Base-by-base conservation (phyloP, 2,113 vertebrate species). In the Damaliscus lunatus region DNA sequence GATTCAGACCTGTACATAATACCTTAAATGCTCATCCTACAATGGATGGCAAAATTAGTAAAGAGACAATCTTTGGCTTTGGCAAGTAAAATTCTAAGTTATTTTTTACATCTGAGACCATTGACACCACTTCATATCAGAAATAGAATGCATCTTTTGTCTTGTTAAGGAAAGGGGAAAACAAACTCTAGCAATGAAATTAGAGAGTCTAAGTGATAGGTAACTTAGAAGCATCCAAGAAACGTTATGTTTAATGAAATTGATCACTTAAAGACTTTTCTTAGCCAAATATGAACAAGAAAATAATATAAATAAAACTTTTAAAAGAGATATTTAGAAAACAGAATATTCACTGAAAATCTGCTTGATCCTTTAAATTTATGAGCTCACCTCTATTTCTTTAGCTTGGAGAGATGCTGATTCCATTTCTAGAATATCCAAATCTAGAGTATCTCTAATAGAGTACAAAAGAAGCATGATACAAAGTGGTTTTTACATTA, bases 221-320 rank as follows among this genome's bases (percentile, higher is more conserved):
- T n/a, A 60, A 89, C 5, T 46, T 67, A 52, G 46, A 4, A 9
- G 17, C 19, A 81, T 43, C 59, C 48, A 81, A 92, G 25, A 55
- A 64, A 12, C 1, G 0, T 36, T 36, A 29, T 78, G 91, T 94
- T 97, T 48, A 89, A 43, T 64, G 17, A 33, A 80, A 9, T 84
- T 80, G 88, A 15, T 53, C 31, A 74, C n/a, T 6, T 59, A 59
- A 88, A 46, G 6, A 85, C 2, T 80, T 88, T 67, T 95, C 50
- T 81, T 92, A 77, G 31, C 85, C n/a, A 94, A 62, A 92, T 92
- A 46, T 90, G 52, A 48, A 62, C n/a, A 96, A 50, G 36, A 89
- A 74, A 84, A 59, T 15, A 78, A 29, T 16, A 60, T 59, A 80
- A 80, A 36, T 40, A 67, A 55, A 91, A 60, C 40, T 83, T 97